Evolutionary conservation across 2,888 invertebrate genomes (phyloP).

Genomic region (Ophion costatus): DNA sequence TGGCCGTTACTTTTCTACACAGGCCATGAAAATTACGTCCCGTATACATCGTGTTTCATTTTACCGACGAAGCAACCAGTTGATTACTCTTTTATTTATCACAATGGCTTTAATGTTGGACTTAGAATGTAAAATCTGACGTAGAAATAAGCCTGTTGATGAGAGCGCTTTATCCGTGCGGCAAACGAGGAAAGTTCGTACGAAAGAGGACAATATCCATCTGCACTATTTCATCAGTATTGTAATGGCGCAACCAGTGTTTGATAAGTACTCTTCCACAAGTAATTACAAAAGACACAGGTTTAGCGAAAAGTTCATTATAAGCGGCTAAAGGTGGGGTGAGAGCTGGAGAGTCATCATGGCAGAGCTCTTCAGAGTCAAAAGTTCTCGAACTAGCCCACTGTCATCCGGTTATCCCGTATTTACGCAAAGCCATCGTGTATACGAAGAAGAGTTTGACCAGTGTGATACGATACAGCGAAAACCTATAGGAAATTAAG

Average conservation of each 20-base stretch:
- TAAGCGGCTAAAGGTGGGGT: too few species aligned
- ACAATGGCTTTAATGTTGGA: background rate
- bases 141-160: background rate
- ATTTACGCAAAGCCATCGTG: background rate
- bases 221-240: too few species aligned
- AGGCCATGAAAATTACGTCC: background rate
- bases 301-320: too few species aligned
- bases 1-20: background rate
- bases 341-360: too few species aligned
- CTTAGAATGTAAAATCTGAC: background rate
- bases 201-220: too few species aligned
- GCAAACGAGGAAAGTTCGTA: too few species aligned
- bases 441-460: background rate
- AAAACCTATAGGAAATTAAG: background rate
- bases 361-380: too few species aligned
- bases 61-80: background rate
- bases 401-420: constrained; percentile 5
- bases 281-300: too few species aligned
- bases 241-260: too few species aligned
- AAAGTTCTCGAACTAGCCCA: background rate
- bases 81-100: background rate
- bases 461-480: background rate
- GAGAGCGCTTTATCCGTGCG: background rate
- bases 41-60: background rate
- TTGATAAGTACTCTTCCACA: too few species aligned